Evolutionary conservation across 1,140 invertebrate species (phyloP).

Genomic region (Schlechtendalia chinensis): DNA sequence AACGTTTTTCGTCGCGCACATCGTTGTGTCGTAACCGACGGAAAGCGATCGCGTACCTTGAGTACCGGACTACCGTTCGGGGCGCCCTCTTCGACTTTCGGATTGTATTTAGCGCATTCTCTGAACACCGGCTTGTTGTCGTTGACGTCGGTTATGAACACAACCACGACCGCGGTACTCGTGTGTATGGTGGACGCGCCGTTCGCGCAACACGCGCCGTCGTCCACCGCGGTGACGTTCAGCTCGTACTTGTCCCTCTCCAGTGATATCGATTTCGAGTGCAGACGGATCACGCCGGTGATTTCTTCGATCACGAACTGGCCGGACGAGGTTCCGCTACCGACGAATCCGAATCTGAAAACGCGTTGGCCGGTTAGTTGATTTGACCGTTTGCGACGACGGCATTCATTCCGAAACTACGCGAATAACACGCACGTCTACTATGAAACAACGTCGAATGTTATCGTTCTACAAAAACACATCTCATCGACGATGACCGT

Average conservation of each 20-base stretch:
- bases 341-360: slow-evolving; percentile 82
- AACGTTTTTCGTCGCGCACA: too few relatives aligned
- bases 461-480: too few relatives aligned
- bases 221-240: slow-evolving; percentile 91
- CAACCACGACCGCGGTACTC: slow-evolving; percentile 91
- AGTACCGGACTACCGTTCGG: slow-evolving; percentile 89
- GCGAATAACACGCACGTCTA: too few relatives aligned
- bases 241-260: slow-evolving; percentile 89
- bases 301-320: slow-evolving; percentile 95
- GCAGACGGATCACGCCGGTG: slow-evolving; percentile 87
- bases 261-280: slow-evolving; percentile 77
- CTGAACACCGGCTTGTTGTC: slow-evolving; percentile 93
- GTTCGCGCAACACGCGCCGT: slow-evolving; percentile 87
- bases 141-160: slow-evolving; percentile 94
- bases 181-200: slow-evolving; percentile 84
- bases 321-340: slow-evolving; percentile 81
- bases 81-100: slow-evolving; percentile 89
- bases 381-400: too few relatives aligned
- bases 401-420: too few relatives aligned
- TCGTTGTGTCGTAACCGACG: too few relatives aligned
- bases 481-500: too few relatives aligned
- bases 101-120: slow-evolving; percentile 86
- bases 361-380: neutral
- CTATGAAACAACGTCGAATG: too few relatives aligned
- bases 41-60: slow-evolving; percentile 59